Base-by-base conservation (phyloP, 2,797 vertebrate genomes). In the Muscicapa striata region DNA sequence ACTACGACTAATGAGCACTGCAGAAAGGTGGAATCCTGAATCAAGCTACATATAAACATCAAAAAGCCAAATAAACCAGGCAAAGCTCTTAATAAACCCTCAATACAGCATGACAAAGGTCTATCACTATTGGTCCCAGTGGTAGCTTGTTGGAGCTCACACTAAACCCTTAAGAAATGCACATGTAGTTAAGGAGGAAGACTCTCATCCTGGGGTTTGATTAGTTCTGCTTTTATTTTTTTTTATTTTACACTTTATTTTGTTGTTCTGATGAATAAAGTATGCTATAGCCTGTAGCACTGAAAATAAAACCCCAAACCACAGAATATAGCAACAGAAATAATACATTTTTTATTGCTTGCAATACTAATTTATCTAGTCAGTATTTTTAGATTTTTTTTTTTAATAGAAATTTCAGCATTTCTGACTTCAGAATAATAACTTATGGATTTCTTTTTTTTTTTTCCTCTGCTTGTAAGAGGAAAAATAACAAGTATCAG, bases 1-100 rank as follows among this genome's bases (percentile, higher is more conserved):
- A 96, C 69, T 84, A 77, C 93, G 90, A 87, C 95, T 97, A 96
- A 97, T 97, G 95, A 98, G 97, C 95, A 89, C 79, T 40, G 87
- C n/a, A 96, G 93, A 97, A 97, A 93, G 67, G 87, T 93, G 92
- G 89, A 95, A 91, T 93, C 94, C 90, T 95, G 96, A 97, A 97
- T 96, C 91, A 97, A 79, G 94, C 12, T 87, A 94, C 96, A 96
- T 93, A 97, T 93, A 97, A 97, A 96, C 97, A 97, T 92, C 95
- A 89, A 89, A 95, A 81, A 93, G 70, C 55, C 70, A 91, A 96
- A 95, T 89, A 96, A 94, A 96, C 57, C 3, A n/a, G 74, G 91
- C 82, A 95, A 84, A 95, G 78, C 83, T 92, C 80, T 96, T 95
- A 96, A 96, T 95, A 95, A 97, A 81, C 69, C 78, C 84, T 90